Percentiles rank a stretch among this genome's conserved stretches.
Conservation (phyloP, 2,888 invertebrate genomes). For the Conchocele bisecta region DNA sequence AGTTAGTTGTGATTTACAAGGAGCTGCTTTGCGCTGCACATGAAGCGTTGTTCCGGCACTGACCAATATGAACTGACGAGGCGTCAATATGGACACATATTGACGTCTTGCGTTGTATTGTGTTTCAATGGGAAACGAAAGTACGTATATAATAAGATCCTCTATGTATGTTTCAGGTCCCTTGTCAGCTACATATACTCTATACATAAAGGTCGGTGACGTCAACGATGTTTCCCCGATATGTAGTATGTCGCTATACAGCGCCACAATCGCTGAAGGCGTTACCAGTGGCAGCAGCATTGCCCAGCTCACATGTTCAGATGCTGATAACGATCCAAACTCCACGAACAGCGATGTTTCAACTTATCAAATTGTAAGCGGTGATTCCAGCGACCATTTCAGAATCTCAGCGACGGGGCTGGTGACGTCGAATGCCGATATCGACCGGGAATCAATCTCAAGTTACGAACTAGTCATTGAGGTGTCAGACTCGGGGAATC, state of each 20-base stretch:
- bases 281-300: conserved; percentile 49
- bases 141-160: too few species aligned
- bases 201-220: conserved; percentile 94
- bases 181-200: too few species aligned
- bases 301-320: conserved; percentile 57
- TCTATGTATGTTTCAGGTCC: too few species aligned
- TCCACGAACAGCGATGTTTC: too few species aligned
- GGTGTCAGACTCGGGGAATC: conserved; percentile 55
- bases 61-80: too few species aligned
- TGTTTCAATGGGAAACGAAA: too few species aligned
- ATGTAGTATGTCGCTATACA: conserved; percentile 54
- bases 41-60: too few species aligned
- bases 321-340: conserved; percentile 67
- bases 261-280: conserved; percentile 60
- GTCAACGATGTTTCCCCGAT: conserved; percentile 87
- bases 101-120: too few species aligned
- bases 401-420: conserved; percentile 39
- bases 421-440: conserved; percentile 23
- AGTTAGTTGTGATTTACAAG: too few species aligned
- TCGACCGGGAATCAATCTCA: conserved; percentile 59
- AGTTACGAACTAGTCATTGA: conserved; percentile 55
- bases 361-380: too few species aligned
- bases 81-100: too few species aligned
- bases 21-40: too few species aligned
- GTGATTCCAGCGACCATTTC: conserved; percentile 37